Evolutionary conservation across 2,113 vertebrate genomes (phyloP).

Genomic region (Balaenoptera acutorostrata): DNA sequence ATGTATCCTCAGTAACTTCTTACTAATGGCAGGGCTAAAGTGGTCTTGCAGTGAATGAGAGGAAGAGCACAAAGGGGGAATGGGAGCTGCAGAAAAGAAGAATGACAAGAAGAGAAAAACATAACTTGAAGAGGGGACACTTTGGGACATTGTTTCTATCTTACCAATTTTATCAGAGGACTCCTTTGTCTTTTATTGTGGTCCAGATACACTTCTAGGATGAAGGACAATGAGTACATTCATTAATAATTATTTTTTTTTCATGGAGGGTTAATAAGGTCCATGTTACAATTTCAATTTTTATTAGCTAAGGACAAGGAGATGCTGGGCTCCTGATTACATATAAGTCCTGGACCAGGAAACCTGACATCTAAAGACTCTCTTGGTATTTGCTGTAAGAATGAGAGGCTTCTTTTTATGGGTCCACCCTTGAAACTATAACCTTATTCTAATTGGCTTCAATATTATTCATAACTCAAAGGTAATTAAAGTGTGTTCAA

Average conservation of each 20-base stretch:
- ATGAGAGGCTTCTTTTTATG: not conserved
- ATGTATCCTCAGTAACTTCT: not conserved
- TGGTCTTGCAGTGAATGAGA: not conserved
- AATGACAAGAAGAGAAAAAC: not conserved
- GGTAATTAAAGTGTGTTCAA: constrained; percentile 56
- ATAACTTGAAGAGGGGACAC: not conserved
- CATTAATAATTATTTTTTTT: constrained; percentile 53
- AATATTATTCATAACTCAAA: constrained; percentile 49
- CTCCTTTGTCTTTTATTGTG: constrained; percentile 4
- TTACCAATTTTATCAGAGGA: not conserved
- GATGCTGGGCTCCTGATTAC: constrained; percentile 41
- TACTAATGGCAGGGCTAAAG: not conserved
- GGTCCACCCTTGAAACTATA: constrained; percentile 63
- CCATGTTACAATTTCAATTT: constrained; percentile 58
- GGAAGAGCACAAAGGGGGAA: not conserved
- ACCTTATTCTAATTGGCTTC: constrained; percentile 55
- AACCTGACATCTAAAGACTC: constrained; percentile 33
- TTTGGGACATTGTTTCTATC: not conserved
- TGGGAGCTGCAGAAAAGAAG: not conserved
- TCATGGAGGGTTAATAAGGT: constrained; percentile 50
- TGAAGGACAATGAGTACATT: constrained; percentile 51
- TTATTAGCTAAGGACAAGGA: constrained; percentile 64
- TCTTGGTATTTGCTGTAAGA: constrained; percentile 58
- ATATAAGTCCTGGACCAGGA: constrained; percentile 31
- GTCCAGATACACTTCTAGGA: not conserved